Evolutionary conservation across 2,888 invertebrate species (phyloP).

Genomic region (Cerceris ruficornis): DNA sequence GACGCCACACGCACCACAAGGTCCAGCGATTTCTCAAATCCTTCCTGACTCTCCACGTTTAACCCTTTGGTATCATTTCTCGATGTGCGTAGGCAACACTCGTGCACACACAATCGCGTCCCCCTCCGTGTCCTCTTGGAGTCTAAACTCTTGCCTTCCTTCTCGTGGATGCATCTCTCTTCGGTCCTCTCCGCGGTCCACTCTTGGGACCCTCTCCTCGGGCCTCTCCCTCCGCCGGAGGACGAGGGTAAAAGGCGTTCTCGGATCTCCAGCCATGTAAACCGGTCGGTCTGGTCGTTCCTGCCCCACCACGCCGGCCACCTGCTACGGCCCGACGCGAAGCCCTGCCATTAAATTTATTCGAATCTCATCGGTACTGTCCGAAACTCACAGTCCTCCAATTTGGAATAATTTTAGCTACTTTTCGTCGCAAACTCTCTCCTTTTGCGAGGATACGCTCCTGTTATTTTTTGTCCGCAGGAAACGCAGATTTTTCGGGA

Average conservation of each 20-base stretch:
- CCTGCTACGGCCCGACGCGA: slow-evolving; percentile 73
- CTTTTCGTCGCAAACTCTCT: not conserved
- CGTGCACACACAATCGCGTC: slow-evolving; percentile 28
- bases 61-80: slow-evolving; percentile 42
- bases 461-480: too few relatives aligned
- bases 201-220: slow-evolving; percentile 40
- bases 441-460: not conserved
- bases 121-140: slow-evolving; percentile 26
- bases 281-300: slow-evolving; percentile 80
- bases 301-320: slow-evolving; percentile 75
- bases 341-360: slow-evolving; percentile 79
- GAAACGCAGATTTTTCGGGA: too few relatives aligned
- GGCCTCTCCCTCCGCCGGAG: slow-evolving; percentile 51
- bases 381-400: slow-evolving; percentile 57
- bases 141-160: slow-evolving; percentile 22
- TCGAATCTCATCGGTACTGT: slow-evolving; percentile 75
- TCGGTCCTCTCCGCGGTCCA: slow-evolving; percentile 17
- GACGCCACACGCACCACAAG: slow-evolving; percentile 33
- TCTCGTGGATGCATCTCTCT: slow-evolving; percentile 23
- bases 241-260: slow-evolving; percentile 67
- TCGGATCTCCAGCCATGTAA: slow-evolving; percentile 76
- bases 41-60: slow-evolving; percentile 32
- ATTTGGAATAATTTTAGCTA: not conserved
- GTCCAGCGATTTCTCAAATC: slow-evolving; percentile 46
- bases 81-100: slow-evolving; percentile 29